These are phyloP conservation scores for Ambastaia sidthimunki DNA, from an alignment of 2,797 vertebrate species.

Conservation along the genomic window DNA sequence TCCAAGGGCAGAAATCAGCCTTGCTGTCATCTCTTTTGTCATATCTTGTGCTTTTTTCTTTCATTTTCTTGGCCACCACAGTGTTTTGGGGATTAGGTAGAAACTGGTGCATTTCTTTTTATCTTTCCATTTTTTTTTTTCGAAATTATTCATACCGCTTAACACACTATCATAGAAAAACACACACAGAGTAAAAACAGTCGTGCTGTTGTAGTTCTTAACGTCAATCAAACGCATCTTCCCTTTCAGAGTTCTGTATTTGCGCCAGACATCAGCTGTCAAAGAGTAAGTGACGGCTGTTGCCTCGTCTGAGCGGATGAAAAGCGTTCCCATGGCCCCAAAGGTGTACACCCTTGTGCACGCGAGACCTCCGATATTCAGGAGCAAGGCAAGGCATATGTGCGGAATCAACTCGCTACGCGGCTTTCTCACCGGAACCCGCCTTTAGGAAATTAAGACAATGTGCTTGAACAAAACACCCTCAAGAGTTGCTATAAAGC, in stretches of 20 bases:
- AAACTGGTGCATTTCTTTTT: constrained; percentile 30
- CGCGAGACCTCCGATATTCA: constrained; percentile 76
- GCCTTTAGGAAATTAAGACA: constrained; percentile 79
- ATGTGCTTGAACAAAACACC: constrained; percentile 70
- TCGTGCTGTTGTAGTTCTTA: constrained; percentile 39
- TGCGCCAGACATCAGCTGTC: constrained; percentile 65
- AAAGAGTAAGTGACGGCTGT: constrained; percentile 67
- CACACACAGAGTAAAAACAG: constrained; percentile 32
- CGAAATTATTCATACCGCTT: constrained; percentile 57
- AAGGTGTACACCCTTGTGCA: constrained; percentile 69
- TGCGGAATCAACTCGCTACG: constrained; percentile 61
- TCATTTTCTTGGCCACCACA: constrained; percentile 31
- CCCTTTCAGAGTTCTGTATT: constrained; percentile 56
- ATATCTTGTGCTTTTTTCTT: neutral
- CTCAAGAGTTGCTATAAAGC: constrained; percentile 68
- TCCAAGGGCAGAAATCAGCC: constrained; percentile 24
- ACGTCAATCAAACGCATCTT: constrained; percentile 34
- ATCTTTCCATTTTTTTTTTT: neutral
- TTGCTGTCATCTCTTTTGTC: constrained; percentile 30
- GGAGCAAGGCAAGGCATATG: constrained; percentile 70
- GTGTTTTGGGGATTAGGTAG: constrained; percentile 50
- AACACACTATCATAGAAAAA: constrained; percentile 62
- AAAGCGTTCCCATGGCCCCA: constrained; percentile 81
- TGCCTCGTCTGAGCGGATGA: constrained; percentile 60
- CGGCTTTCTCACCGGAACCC: constrained; percentile 60